Evolutionary conservation across 2,797 vertebrate species (phyloP).

Genomic region (Tokudaia muenninki): DNA sequence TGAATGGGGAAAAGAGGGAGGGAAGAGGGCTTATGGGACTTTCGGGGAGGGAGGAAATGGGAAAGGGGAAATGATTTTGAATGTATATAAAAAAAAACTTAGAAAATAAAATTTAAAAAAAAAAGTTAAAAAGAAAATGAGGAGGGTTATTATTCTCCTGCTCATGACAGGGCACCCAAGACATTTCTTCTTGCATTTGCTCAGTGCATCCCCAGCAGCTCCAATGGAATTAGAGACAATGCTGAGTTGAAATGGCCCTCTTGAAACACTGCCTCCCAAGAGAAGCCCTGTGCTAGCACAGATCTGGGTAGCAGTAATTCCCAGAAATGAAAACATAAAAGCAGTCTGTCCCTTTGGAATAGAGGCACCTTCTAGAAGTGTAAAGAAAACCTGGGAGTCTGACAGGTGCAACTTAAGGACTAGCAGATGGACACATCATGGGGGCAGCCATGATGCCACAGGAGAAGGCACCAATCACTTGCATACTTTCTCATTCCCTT

Average conservation of each 20-base stretch:
- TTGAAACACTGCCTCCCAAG: not conserved
- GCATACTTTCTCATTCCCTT: not conserved
- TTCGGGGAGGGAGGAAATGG: no score
- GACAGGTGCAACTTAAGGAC: not conserved
- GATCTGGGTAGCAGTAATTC: not conserved
- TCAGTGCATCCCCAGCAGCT: no score
- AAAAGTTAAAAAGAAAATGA: not conserved
- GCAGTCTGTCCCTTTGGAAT: not conserved
- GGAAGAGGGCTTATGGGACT: no score
- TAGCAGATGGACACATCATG: not conserved
- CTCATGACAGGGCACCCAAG: no score
- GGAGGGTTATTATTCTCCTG: rapidly evolving
- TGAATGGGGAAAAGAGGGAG: no score
- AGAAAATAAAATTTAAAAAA: no score
- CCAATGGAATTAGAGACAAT: not conserved
- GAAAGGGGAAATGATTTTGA: no score
- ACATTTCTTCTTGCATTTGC: not conserved
- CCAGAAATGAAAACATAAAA: not conserved
- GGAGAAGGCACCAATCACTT: not conserved
- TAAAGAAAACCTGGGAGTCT: not conserved
- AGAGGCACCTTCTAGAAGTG: not conserved
- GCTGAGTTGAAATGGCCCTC: not conserved
- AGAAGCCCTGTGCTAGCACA: not conserved
- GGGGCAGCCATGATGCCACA: no score
- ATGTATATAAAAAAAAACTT: no score